phyloP scores from a whole-genome alignment of 2,797 vertebrate species.

The Trematocara caparti region DNA sequence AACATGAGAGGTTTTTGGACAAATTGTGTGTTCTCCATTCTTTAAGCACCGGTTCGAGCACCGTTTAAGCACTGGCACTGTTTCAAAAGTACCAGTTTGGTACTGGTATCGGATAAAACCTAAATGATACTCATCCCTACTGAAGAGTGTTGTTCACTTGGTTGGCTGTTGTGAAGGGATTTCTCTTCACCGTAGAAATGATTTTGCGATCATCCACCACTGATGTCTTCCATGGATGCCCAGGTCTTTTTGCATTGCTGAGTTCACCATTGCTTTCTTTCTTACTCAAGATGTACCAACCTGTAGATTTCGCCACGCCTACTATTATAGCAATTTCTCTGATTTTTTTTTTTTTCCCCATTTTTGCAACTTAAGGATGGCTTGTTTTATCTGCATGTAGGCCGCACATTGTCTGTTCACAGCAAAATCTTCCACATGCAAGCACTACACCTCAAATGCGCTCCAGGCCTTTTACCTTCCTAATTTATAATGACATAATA shows the following conservation, averaged over 20 bases:
- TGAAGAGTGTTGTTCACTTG: background rate
- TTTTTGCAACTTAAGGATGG: background rate
- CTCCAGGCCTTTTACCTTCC: background rate
- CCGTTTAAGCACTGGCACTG: too few relatives aligned
- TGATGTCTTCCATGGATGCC: background rate
- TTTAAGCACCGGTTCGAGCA: too few relatives aligned
- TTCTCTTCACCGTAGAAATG: background rate
- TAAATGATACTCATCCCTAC: too few relatives aligned
- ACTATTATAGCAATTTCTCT: background rate
- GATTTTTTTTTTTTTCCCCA: accelerated
- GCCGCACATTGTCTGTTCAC: background rate
- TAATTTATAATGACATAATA: background rate
- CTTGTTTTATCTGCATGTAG: background rate
- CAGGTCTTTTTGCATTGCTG: background rate
- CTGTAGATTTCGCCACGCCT: accelerated
- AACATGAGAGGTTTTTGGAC: too few relatives aligned
- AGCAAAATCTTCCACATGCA: background rate
- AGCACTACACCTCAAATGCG: background rate
- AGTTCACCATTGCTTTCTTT: background rate
- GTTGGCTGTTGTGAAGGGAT: background rate
- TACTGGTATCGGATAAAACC: too few relatives aligned
- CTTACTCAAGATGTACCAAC: background rate
- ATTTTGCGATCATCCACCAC: accelerated
- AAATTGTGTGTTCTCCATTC: too few relatives aligned
- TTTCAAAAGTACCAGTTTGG: too few relatives aligned